These are phyloP conservation scores for Drosophila neonasuta DNA, from an alignment of 2,888 invertebrate species.

Conservation along the genomic window DNA sequence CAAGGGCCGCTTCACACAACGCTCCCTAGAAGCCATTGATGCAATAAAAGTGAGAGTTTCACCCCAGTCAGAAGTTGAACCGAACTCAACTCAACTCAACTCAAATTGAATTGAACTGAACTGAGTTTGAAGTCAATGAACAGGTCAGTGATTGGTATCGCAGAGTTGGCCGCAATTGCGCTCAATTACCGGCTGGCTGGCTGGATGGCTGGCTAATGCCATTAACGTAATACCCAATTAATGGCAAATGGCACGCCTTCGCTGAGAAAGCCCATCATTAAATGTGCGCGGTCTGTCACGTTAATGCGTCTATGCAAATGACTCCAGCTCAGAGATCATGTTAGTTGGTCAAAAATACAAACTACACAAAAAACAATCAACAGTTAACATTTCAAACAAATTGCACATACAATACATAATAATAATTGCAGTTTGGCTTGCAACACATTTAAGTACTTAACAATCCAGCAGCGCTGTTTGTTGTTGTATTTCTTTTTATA, in stretches of 20 bases:
- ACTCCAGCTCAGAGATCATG: conserved; percentile 8
- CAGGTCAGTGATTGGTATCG: conserved; percentile 43
- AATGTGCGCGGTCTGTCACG: conserved; percentile 49
- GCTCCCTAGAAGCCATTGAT: conserved; percentile 40
- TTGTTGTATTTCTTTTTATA: conserved; percentile 18
- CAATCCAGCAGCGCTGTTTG: conserved; percentile 13
- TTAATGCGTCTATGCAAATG: conserved; percentile 21
- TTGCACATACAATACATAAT: conserved; percentile 45
- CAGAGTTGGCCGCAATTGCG: conserved; percentile 52
- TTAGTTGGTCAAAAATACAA: conserved; percentile 16
- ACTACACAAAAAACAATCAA: conserved; percentile 4
- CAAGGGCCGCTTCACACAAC: conserved; percentile 27
- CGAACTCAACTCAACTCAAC: conserved; percentile 25
- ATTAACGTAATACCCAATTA: conserved; percentile 63
- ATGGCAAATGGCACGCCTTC: conserved; percentile 52
- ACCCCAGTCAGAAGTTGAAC: conserved; percentile 42
- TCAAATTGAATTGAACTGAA: conserved; percentile 1
- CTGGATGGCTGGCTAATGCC: conserved; percentile 17
- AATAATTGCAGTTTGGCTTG: conserved; percentile 68
- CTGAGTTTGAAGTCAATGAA: conserved; percentile 45
- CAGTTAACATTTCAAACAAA: conserved; percentile 30
- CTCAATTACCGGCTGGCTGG: conserved; percentile 29
- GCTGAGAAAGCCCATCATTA: conserved; percentile 53
- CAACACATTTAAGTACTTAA: conserved; percentile 49
- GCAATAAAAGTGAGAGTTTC: conserved; percentile 62